Conservation (phyloP, 2,797 vertebrate genomes). For the Sternarchorhynchus goeldii region DNA sequence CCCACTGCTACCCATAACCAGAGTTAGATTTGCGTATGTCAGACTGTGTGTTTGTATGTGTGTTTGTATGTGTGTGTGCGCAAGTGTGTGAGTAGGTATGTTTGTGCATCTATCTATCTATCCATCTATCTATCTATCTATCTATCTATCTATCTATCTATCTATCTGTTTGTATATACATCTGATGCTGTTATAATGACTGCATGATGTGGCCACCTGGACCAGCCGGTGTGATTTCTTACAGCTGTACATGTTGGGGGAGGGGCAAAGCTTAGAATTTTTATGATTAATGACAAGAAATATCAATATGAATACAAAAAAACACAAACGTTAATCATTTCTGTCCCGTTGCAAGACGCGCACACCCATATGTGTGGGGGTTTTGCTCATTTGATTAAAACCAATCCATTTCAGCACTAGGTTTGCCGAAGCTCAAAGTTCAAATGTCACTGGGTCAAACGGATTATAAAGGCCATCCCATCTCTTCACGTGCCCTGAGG, state of each 20-base stretch:
- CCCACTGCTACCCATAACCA: neutral
- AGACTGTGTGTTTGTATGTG: neutral
- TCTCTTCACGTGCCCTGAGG: constrained; percentile 45
- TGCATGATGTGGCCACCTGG: constrained; percentile 26
- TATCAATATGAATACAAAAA: no score
- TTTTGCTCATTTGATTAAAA: constrained; percentile 52
- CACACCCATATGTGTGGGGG: constrained; percentile 27
- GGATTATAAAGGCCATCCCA: constrained; percentile 54
- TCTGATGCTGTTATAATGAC: neutral
- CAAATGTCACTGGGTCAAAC: constrained; percentile 51
- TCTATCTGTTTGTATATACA: neutral
- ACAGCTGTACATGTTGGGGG: constrained; percentile 1
- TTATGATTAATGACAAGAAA: no score
- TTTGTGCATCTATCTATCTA: no score
- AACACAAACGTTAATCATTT: no score
- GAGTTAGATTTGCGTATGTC: neutral
- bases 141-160: no score
- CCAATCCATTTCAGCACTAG: constrained; percentile 38
- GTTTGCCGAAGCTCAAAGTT: constrained; percentile 36
- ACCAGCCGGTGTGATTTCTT: constrained; percentile 23
- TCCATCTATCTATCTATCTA: no score
- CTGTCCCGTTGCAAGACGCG: no score
- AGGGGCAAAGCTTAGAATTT: neutral
- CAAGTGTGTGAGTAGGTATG: neutral
- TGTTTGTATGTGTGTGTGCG: constrained; percentile 12